These are phyloP conservation scores for Notolabrus celidotus DNA, from an alignment of 2,797 vertebrate genomes.

Conservation along the genomic window DNA sequence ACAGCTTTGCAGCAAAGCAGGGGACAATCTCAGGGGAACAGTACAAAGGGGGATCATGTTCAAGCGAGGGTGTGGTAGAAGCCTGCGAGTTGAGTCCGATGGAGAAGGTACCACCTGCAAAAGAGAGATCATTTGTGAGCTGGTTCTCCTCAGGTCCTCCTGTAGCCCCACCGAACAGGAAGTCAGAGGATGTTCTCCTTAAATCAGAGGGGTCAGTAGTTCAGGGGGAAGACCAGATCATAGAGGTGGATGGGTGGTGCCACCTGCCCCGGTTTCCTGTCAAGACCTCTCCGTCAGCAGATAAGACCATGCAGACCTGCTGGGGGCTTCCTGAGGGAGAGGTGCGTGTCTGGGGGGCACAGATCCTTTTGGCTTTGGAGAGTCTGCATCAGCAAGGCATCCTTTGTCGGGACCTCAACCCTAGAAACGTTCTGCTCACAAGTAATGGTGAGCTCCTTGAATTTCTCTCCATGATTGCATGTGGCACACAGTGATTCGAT, in stretches of 20 bases:
- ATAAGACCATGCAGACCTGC: conserved; percentile 56
- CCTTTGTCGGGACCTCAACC: conserved; percentile 95
- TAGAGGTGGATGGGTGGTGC: conserved; percentile 82
- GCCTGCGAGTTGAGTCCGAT: conserved; percentile 68
- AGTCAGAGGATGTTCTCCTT: conserved; percentile 34
- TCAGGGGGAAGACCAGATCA: conserved; percentile 76
- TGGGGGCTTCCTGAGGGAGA: conserved; percentile 90
- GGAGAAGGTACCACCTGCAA: conserved; percentile 48
- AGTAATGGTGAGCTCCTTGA: conserved; percentile 85
- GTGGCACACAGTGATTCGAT: not conserved
- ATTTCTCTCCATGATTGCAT: not conserved
- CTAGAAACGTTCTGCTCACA: conserved; percentile 93
- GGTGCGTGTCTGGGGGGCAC: conserved; percentile 92
- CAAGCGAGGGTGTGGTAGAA: conserved; percentile 54
- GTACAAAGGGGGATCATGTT: conserved; percentile 34
- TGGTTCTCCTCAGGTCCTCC: conserved; percentile 41
- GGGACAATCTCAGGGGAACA: conserved; percentile 31
- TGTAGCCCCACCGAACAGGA: conserved; percentile 27
- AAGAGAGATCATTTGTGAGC: conserved; percentile 38
- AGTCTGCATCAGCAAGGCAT: conserved; percentile 96
- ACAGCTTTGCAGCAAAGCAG: conserved; percentile 40
- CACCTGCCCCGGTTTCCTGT: conserved; percentile 65
- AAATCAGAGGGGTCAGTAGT: conserved; percentile 51
- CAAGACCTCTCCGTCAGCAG: conserved; percentile 45
- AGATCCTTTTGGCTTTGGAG: conserved; percentile 93